phyloP scores from a whole-genome alignment of 1,140 invertebrate species.

The Colletes gigas region DNA sequence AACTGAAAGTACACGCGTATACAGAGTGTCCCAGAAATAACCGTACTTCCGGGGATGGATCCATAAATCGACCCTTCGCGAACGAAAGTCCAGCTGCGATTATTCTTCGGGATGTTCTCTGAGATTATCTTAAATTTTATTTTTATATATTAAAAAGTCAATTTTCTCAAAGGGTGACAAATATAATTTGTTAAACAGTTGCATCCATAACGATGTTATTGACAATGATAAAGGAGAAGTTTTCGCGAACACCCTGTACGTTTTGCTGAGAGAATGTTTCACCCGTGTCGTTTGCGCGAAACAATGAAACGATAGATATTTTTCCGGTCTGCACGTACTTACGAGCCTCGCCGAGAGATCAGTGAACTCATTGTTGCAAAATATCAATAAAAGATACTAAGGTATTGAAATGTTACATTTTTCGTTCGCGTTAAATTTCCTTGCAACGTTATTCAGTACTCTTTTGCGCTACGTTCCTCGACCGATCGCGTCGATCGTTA shows the following conservation, averaged over 20 bases:
- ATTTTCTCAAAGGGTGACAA: too few relatives aligned
- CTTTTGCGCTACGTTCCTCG: neutral
- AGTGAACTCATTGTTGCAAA: neutral
- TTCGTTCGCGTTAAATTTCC: neutral
- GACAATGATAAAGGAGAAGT: too few relatives aligned
- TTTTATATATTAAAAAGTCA: too few relatives aligned
- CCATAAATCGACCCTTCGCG: too few relatives aligned
- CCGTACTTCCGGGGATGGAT: too few relatives aligned
- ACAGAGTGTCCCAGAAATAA: neutral
- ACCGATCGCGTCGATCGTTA: neutral
- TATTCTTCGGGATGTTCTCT: too few relatives aligned
- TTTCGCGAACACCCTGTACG: too few relatives aligned
- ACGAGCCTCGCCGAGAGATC: neutral
- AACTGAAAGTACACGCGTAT: neutral
- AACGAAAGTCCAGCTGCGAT: too few relatives aligned
- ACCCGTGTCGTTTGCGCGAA: too few relatives aligned
- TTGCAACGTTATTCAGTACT: neutral
- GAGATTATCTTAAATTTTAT: too few relatives aligned
- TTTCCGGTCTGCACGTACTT: neutral
- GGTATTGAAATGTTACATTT: conserved; percentile 16
- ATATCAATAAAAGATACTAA: conserved; percentile 6
- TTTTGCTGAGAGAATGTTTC: neutral
- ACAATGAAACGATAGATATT: neutral
- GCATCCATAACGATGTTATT: too few relatives aligned
- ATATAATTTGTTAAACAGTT: too few relatives aligned